Conservation (phyloP, 2,797 vertebrate genomes). For the Gadopsis marmoratus region DNA sequence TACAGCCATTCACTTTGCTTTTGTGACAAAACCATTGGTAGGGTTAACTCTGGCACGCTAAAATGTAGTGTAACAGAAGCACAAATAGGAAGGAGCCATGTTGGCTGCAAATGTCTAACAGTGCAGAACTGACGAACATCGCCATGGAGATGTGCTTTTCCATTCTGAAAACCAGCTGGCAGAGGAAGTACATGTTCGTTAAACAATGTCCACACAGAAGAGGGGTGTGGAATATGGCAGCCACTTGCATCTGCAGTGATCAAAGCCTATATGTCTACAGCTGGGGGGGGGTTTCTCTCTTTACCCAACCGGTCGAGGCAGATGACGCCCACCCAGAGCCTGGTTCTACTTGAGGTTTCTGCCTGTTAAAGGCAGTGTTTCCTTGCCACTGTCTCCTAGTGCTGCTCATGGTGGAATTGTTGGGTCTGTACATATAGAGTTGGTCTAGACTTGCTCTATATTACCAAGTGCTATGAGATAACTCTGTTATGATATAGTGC, state of each 20-base stretch:
- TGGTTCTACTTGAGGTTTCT: too few relatives aligned
- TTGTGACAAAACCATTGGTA: not conserved
- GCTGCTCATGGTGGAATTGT: too few relatives aligned
- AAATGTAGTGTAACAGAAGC: not conserved
- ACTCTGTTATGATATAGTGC: too few relatives aligned
- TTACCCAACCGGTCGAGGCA: too few relatives aligned
- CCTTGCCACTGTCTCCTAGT: too few relatives aligned
- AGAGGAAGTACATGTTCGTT: slow-evolving; percentile 72
- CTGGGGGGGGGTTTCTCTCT: too few relatives aligned
- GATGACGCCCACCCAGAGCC: too few relatives aligned
- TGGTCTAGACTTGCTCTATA: too few relatives aligned
- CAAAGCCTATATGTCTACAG: slow-evolving; percentile 72
- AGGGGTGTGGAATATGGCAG: slow-evolving; percentile 77
- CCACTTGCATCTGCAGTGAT: slow-evolving; percentile 71
- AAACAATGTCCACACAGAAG: slow-evolving; percentile 76
- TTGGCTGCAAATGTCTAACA: slow-evolving; percentile 62
- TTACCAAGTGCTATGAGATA: too few relatives aligned
- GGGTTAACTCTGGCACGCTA: not conserved
- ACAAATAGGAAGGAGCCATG: not conserved
- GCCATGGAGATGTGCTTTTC: slow-evolving; percentile 74
- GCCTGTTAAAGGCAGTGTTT: too few relatives aligned
- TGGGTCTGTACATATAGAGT: too few relatives aligned
- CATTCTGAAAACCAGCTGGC: slow-evolving; percentile 76
- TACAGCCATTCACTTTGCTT: not conserved
- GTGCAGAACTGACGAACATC: slow-evolving; percentile 63